Conservation (phyloP, 2,888 invertebrate species). For the Callinectes sapidus region DNA sequence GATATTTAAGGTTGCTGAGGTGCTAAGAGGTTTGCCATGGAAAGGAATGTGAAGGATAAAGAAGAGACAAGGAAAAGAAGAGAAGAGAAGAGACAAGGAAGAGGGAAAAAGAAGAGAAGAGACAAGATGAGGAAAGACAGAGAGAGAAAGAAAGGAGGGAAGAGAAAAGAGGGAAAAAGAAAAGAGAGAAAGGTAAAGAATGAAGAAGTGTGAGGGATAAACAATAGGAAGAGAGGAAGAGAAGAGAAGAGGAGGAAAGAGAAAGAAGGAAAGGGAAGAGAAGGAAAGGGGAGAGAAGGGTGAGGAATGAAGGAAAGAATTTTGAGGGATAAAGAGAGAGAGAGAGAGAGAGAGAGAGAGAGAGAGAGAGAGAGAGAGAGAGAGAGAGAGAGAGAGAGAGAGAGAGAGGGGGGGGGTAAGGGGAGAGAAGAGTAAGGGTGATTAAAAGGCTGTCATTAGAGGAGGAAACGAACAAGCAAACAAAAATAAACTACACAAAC, state of each 20-base stretch:
- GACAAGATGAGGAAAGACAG: not conserved
- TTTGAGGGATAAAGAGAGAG: too few relatives aligned
- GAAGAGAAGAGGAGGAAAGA: not conserved
- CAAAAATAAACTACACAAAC: not conserved
- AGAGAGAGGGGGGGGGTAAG: too few relatives aligned
- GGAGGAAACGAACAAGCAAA: not conserved
- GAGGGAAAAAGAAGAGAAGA: not conserved
- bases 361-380: too few relatives aligned
- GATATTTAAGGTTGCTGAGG: too few relatives aligned
- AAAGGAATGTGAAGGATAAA: not conserved
- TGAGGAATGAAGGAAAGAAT: not conserved
- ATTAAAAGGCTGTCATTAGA: too few relatives aligned
- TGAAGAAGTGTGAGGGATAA: too few relatives aligned
- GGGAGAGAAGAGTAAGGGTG: too few relatives aligned
- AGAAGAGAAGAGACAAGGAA: not conserved
- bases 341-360: too few relatives aligned
- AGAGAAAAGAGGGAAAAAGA: not conserved
- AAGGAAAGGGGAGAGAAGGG: not conserved
- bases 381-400: too few relatives aligned
- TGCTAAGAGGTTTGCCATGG: too few relatives aligned
- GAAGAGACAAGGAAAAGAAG: not conserved
- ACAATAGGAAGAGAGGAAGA: not conserved
- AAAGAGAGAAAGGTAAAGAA: not conserved
- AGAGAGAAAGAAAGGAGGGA: not conserved
- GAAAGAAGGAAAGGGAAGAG: not conserved